Evolutionary conservation across 1,140 invertebrate genomes (phyloP).

Genomic region (Dryas iulia): DNA sequence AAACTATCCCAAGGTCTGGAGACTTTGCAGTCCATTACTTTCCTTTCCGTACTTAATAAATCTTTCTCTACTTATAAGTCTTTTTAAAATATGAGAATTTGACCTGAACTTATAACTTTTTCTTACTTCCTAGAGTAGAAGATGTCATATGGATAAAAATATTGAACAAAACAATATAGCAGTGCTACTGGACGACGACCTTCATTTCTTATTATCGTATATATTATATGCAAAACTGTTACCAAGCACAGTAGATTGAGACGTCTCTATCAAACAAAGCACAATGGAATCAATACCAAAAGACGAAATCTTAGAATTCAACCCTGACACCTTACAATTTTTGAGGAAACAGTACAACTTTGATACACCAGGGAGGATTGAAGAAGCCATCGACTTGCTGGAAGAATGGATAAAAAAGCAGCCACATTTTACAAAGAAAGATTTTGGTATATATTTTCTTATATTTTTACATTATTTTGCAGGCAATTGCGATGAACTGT

Average conservation of each 20-base stretch:
- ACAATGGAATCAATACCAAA: slow-evolving; percentile 22
- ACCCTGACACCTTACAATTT: slow-evolving; percentile 22
- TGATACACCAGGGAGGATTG: slow-evolving; percentile 17
- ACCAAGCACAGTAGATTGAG: background rate
- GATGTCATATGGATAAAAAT: background rate
- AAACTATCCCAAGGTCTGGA: too few species aligned
- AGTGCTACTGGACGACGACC: background rate
- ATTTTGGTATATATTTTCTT: slow-evolving; percentile 23
- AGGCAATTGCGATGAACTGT: too few species aligned
- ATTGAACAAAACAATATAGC: background rate
- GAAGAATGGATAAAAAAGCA: slow-evolving; percentile 35
- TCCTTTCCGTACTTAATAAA: too few species aligned
- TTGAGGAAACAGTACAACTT: slow-evolving; percentile 34
- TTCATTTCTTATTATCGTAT: background rate
- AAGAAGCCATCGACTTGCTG: slow-evolving; percentile 28
- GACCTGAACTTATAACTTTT: too few species aligned
- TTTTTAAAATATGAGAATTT: too few species aligned
- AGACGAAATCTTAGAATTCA: slow-evolving; percentile 21
- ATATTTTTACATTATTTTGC: background rate
- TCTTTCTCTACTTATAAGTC: too few species aligned
- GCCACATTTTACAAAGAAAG: slow-evolving; percentile 30
- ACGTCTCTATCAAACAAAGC: background rate
- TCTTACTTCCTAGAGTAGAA: too few species aligned
- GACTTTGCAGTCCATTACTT: too few species aligned
- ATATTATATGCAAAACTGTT: background rate